A percentile compares a stretch with the other conserved stretches of the same genome.
These are phyloP conservation scores for Isotomurus palustris DNA, from an alignment of 2,888 invertebrate species.

Conservation along the genomic window DNA sequence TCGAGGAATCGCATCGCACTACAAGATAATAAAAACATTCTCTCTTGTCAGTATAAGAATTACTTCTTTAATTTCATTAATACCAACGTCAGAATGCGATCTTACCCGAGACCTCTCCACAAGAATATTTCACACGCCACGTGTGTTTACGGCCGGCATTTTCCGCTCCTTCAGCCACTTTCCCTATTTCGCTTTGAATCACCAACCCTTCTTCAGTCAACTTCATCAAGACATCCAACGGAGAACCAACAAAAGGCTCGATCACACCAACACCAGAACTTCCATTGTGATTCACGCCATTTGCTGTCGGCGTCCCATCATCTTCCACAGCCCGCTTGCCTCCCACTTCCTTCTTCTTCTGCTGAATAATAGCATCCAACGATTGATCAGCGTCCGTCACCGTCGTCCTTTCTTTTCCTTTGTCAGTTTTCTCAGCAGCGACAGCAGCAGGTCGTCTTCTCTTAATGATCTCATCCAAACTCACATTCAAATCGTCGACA, in stretches of 20 bases:
- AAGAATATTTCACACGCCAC: neutral
- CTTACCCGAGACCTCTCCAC: conserved; percentile 1
- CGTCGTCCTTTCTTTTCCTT: neutral
- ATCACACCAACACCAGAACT: neutral
- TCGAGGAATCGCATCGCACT: conserved; percentile 5
- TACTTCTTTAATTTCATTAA: neutral
- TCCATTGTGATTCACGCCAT: neutral
- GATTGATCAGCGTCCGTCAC: neutral
- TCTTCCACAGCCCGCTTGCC: neutral
- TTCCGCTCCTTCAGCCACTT: neutral
- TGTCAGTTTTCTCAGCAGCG: neutral
- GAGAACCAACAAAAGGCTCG: neutral
- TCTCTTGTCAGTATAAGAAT: neutral
- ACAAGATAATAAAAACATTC: neutral
- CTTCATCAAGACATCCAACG: neutral
- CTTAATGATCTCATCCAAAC: neutral
- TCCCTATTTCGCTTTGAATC: conserved; percentile 1
- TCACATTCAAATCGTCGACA: neutral
- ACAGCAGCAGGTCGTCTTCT: neutral
- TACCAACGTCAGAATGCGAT: neutral
- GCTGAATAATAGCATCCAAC: conserved; percentile 2
- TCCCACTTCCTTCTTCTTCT: neutral
- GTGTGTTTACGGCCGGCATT: neutral
- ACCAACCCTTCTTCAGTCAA: conserved; percentile 3
- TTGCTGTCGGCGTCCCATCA: neutral